Conservation (phyloP, 2,888 invertebrate species). For the Tolmerus cingulatus region DNA sequence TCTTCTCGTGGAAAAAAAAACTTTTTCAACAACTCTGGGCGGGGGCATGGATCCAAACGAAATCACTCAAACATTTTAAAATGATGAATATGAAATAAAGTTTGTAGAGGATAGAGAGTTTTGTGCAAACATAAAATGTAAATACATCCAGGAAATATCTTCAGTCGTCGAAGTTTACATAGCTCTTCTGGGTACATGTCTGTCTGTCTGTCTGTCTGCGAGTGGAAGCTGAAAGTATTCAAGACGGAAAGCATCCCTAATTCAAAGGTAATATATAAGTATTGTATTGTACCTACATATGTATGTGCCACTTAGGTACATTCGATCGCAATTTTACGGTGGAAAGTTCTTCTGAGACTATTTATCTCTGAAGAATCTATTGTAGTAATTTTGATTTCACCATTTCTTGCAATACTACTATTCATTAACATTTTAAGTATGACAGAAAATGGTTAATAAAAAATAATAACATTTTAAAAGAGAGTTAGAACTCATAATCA, state of each 20-base stretch:
- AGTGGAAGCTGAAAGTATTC: background rate
- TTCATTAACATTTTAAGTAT: too few relatives aligned
- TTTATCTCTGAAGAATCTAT: background rate
- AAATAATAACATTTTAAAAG: too few relatives aligned
- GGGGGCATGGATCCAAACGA: background rate
- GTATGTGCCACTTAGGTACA: background rate
- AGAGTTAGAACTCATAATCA: too few relatives aligned
- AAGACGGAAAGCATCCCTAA: background rate
- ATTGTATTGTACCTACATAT: background rate
- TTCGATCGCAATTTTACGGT: background rate
- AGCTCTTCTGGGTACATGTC: background rate
- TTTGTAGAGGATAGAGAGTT: background rate
- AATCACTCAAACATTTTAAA: slow-evolving; percentile 11
- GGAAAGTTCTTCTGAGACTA: background rate
- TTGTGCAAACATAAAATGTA: background rate
- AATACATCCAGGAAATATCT: background rate
- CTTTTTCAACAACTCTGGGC: background rate
- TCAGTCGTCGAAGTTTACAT: background rate
- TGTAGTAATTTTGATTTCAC: too few relatives aligned
- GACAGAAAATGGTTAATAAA: too few relatives aligned
- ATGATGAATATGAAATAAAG: background rate
- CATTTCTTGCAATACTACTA: background rate
- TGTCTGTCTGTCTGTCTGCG: background rate
- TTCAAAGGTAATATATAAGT: background rate
- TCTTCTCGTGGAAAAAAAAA: background rate